Conservation (phyloP, 2,888 invertebrate species). For the Rambutsinella grinnellia region DNA sequence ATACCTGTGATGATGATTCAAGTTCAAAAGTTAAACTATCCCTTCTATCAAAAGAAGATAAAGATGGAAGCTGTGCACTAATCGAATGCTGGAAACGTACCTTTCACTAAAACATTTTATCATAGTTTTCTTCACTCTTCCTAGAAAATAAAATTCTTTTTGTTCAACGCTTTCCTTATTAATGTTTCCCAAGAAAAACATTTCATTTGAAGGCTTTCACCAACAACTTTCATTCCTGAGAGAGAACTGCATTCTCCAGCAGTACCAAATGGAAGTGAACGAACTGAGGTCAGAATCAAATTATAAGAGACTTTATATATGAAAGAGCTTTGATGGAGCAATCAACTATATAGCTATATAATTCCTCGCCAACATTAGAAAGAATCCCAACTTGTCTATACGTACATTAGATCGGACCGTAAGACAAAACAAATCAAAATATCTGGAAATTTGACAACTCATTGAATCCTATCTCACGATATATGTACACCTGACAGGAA, state of each 20-base stretch:
- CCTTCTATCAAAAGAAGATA: not conserved
- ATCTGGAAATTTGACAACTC: constrained; percentile 17
- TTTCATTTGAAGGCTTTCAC: no score
- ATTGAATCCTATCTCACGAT: constrained; percentile 12
- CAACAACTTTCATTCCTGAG: no score
- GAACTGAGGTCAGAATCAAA: no score
- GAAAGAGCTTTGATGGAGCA: not conserved
- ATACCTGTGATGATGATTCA: not conserved
- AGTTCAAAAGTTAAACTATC: not conserved
- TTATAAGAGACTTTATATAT: constrained; percentile 33
- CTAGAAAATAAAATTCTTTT: no score
- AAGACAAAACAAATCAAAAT: constrained; percentile 25
- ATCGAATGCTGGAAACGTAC: no score
- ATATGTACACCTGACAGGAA: constrained; percentile 18
- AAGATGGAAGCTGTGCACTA: not conserved
- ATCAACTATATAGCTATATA: not conserved
- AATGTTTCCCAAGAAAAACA: no score
- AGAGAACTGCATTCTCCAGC: no score
- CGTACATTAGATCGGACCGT: not conserved
- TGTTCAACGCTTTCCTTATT: constrained; percentile 6
- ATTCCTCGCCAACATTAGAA: no score
- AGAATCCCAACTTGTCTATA: no score
- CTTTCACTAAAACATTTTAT: no score
- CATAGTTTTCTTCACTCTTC: no score
- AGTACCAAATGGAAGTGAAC: no score